These are phyloP conservation scores for Etia nguti DNA, from an alignment of 2,113 vertebrate species.

Conservation along the genomic window DNA sequence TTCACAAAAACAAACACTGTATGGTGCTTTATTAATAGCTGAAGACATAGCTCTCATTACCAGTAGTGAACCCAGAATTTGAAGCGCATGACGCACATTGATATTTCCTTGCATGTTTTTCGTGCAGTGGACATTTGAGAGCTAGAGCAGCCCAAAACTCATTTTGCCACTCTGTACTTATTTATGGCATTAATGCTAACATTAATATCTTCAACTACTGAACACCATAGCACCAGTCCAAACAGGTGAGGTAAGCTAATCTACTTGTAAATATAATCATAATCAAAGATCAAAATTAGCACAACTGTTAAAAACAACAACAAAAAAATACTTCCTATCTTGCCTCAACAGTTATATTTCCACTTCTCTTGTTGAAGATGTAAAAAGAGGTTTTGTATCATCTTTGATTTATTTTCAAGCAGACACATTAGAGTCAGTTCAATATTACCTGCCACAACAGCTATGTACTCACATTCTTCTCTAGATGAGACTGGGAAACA, in stretches of 20 bases:
- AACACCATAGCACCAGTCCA: neutral
- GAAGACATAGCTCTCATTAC: neutral
- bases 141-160: neutral
- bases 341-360: neutral
- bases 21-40: neutral
- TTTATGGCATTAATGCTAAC: neutral
- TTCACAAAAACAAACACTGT: neutral
- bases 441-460: neutral
- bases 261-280: neutral
- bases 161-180: neutral
- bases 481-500: neutral
- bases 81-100: neutral
- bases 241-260: neutral
- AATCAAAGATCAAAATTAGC: neutral
- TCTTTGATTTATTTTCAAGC: neutral
- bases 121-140: neutral
- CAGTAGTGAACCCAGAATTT: neutral
- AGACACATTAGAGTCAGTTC: neutral
- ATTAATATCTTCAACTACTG: neutral
- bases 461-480: slow-evolving; percentile 1
- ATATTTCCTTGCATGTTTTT: neutral
- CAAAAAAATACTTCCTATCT: neutral
- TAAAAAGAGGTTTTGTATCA: neutral
- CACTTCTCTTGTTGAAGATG: neutral
- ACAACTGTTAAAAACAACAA: neutral